Base-by-base conservation (phyloP, 2,113 vertebrate genomes). In the Pleuronectes platessa region DNA sequence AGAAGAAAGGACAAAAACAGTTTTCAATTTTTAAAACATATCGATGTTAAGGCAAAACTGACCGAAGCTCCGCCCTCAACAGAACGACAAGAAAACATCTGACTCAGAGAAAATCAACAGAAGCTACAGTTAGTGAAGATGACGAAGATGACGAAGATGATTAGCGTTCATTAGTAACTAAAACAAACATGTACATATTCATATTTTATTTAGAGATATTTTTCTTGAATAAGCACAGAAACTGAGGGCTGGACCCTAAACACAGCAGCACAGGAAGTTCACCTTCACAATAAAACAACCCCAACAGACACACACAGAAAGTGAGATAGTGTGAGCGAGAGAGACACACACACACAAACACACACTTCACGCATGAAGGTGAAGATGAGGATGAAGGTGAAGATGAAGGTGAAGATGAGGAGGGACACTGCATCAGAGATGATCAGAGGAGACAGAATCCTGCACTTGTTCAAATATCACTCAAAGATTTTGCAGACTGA, bases 31-130 rank as follows among this genome's bases (percentile, higher is more conserved):
- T 60, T 65, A 59, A 61, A n/a, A 55, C 84, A 94, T 92, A 93
- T 95, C 94, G 95, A 94, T 93, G 92, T 95, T 97, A 97, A 98
- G 96, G 97, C 96, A 96, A 95, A 96, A 96, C 90, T 54, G 51
- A 54, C 51, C 51, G 51, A 95, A 91, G 94, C 94, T 93, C 95
- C 92, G 92, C 91, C 54, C 64, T 1, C 10, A 64, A 90, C 93
- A 93, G 90, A 94, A 89, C 93, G 91, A 94, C 78, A 94, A 94
- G 27, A 59, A 51, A 59, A 74, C 51, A 47, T n/a, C 31, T 12
- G n/a, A 65, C n/a, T 18, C 17, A 71, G 21, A 37, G 35, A 58
- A 60, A 63, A 73, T 37, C 27, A 70, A 56, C 31, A 72, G 62
- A 49, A 69, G 63, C 68, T 70, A 82, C 70, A 61, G 70, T 81